A percentile compares a stretch with the other conserved stretches of the same genome.
These are phyloP conservation scores for Taxidea taxus DNA, from an alignment of 2,113 vertebrate species.

Conservation along the genomic window DNA sequence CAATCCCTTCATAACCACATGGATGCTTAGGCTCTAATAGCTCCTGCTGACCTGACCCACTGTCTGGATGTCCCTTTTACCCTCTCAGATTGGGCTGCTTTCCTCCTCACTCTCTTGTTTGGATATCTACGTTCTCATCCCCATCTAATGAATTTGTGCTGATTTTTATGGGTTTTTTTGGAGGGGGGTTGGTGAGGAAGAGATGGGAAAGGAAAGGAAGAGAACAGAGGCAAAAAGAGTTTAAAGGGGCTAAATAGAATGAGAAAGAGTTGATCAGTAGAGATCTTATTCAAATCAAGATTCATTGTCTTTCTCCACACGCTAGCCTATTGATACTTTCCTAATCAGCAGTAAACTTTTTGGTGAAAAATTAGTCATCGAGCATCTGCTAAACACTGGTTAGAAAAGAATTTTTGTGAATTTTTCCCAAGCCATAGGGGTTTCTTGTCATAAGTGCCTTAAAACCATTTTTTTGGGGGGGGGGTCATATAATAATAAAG, in stretches of 20 bases:
- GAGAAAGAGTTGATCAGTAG: neutral
- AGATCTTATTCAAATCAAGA: neutral
- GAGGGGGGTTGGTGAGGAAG: neutral
- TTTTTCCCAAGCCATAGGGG: neutral
- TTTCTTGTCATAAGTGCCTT: neutral
- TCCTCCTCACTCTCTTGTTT: neutral
- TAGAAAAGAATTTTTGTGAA: neutral
- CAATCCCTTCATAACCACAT: fast-evolving
- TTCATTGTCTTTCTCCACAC: neutral
- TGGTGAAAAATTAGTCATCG: neutral
- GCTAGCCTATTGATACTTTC: neutral
- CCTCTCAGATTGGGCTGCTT: neutral
- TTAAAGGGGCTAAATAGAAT: neutral
- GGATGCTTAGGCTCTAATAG: neutral
- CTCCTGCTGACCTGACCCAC: neutral
- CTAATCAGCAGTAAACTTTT: neutral
- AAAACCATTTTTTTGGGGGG: neutral
- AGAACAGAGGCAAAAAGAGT: neutral
- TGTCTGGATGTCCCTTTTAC: neutral
- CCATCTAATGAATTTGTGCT: neutral
- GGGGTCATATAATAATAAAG: neutral
- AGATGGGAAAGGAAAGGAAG: neutral
- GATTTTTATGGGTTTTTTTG: neutral
- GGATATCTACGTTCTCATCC: neutral
- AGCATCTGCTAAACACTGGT: neutral